Evolutionary conservation across 1,140 invertebrate genomes (phyloP), one percentile per base, ranked within the genome.

Genomic region (Elymnias hypermnestra): DNA sequence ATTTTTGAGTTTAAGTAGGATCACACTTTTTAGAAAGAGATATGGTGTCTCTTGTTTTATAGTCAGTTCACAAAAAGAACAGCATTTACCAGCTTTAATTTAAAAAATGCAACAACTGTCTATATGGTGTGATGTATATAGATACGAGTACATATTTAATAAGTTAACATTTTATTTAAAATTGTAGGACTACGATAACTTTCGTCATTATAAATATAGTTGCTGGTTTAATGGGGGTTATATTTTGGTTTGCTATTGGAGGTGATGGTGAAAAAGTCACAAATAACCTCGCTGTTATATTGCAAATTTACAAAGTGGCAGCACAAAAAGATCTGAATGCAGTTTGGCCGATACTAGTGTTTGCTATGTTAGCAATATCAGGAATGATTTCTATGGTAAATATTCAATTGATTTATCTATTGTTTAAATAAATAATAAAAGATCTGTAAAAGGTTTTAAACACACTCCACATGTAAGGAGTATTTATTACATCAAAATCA

Each of bases 351-450:
- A 14, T 76, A 3, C 22, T 73, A 2, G 54, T 70, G 9, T 70
- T 70, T 40, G 43, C 56, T 4, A 56, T 54, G 18, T 33, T 83
- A 12, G 43, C 72, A 10, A 19, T 73, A 0, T 83, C 79, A 13
- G 79, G 74, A 31, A 21, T 66, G 12, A 65, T 79, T 35, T 70
- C 64, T 17, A 65, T 81, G 69, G 79, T 83, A 60, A 51, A 54
- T 15, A 12, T 9, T n/a, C n/a, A n/a, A n/a, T n/a, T n/a, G n/a
- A n/a, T n/a, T n/a, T n/a, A n/a, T n/a, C n/a, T n/a, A n/a, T n/a
- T n/a, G n/a, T n/a, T n/a, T n/a, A n/a, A n/a, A n/a, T n/a, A n/a
- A n/a, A n/a, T n/a, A 3, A 9, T 28, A 28, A 28, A 28, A n/a
- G 1, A 28, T 1, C 8, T 28, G 10, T 5, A 4, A 9, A 12